Conservation (phyloP, 2,888 invertebrate genomes). For the Ethmia dodecea region DNA sequence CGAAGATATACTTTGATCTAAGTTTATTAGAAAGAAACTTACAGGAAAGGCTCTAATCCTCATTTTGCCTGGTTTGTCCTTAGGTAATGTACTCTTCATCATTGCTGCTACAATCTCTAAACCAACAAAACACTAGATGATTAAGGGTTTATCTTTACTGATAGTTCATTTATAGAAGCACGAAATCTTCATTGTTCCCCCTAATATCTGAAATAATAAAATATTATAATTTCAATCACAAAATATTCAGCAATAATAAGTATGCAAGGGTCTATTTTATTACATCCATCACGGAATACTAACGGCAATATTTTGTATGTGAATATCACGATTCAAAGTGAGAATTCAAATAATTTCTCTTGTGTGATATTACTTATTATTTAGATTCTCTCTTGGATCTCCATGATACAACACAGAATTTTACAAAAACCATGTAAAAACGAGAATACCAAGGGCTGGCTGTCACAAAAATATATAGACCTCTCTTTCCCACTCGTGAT, state of each 20-base stretch:
- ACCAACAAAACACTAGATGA: conserved; percentile 49
- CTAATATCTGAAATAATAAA: conserved; percentile 58
- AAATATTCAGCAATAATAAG: too few species aligned
- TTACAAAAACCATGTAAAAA: conserved; percentile 11
- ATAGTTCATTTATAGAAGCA: conserved; percentile 56
- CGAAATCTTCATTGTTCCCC: conserved; percentile 63
- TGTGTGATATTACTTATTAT: too few species aligned
- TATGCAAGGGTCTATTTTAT: too few species aligned
- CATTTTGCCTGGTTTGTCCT: conserved; percentile 96
- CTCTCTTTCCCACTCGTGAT: conserved; percentile 25
- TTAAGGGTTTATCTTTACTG: conserved; percentile 37
- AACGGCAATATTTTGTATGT: too few species aligned
- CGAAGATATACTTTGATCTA: conserved; percentile 12
- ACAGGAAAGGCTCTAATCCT: conserved; percentile 98
- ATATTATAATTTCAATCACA: too few species aligned
- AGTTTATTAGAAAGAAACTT: conserved; percentile 67
- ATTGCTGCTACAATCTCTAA: conserved; percentile 56
- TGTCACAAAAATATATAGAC: too few species aligned
- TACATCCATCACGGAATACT: too few species aligned
- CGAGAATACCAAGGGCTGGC: too few species aligned
- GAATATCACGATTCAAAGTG: too few species aligned
- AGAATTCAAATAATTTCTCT: too few species aligned
- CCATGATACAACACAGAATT: conserved; percentile 2
- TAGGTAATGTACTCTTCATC: conserved; percentile 87
- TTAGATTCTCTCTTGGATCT: too few species aligned